Percentiles rank a stretch among this genome's conserved stretches.
Conservation (phyloP, 2,888 invertebrate genomes). For the Synergus umbraculus region DNA sequence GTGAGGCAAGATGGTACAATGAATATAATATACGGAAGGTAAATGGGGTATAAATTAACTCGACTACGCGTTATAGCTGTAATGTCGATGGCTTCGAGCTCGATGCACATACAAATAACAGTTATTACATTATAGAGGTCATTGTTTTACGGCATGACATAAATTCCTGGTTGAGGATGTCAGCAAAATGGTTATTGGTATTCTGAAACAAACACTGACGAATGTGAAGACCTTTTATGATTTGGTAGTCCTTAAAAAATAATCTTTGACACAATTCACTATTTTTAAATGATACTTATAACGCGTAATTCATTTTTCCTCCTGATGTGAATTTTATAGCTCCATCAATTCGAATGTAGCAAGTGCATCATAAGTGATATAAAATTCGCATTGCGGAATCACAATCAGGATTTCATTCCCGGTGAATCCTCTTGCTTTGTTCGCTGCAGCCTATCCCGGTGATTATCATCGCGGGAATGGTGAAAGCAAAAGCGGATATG, state of each 20-base stretch:
- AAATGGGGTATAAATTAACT: slow-evolving; percentile 36
- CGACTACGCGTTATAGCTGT: slow-evolving; percentile 10
- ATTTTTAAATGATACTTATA: background rate
- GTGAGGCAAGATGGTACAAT: slow-evolving; percentile 11
- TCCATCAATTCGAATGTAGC: background rate
- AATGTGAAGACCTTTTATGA: slow-evolving; percentile 40
- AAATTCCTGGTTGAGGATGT: slow-evolving; percentile 43
- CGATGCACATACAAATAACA: slow-evolving; percentile 42
- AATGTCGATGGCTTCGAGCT: slow-evolving; percentile 22
- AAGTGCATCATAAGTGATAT: slow-evolving; percentile 12
- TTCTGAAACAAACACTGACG: slow-evolving; percentile 2
- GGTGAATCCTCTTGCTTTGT: slow-evolving; percentile 30
- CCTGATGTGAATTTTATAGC: background rate
- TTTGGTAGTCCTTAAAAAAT: slow-evolving; percentile 32
- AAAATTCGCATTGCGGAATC: slow-evolving; percentile 10
- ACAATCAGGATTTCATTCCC: slow-evolving; percentile 29
- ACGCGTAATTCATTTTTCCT: background rate
- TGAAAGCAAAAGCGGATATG: slow-evolving; percentile 67
- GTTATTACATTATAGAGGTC: slow-evolving; percentile 48
- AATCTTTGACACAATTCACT: slow-evolving; percentile 12
- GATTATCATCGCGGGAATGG: slow-evolving; percentile 60
- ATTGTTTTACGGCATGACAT: slow-evolving; percentile 51
- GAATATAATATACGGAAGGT: slow-evolving; percentile 10
- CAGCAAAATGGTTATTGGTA: slow-evolving; percentile 21
- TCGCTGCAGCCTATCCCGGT: slow-evolving; percentile 18